A percentile compares a stretch with the other conserved stretches of the same genome.
Evolutionary conservation across 1,140 invertebrate genomes (phyloP).

Genomic region (Cyphomyrmex costatus): DNA sequence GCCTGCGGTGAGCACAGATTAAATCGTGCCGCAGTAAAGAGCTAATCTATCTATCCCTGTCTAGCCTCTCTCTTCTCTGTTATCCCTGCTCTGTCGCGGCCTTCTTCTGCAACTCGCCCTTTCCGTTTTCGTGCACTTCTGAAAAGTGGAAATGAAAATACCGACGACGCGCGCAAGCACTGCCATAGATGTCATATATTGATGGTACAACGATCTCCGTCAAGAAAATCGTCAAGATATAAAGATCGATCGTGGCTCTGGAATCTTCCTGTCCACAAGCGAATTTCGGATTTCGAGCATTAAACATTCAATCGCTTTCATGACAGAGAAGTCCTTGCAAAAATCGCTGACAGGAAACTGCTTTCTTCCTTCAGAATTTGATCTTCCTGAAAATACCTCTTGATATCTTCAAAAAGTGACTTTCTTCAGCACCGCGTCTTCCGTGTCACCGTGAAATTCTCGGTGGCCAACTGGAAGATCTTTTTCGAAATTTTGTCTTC

Average conservation of each 20-base stretch:
- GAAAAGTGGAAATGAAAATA: slow-evolving; percentile 54
- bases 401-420: not conserved
- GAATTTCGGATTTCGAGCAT: not conserved
- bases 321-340: not conserved
- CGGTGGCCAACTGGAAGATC: not conserved
- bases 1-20: slow-evolving; percentile 82
- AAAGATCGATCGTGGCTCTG: not conserved
- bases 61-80: slow-evolving; percentile 38
- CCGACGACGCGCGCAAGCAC: not conserved
- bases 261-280: not conserved
- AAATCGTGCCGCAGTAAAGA: slow-evolving; percentile 83
- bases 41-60: slow-evolving; percentile 79
- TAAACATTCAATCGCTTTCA: slow-evolving; percentile 35
- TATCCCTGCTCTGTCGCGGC: not conserved
- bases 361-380: not conserved
- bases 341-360: not conserved
- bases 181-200: not conserved
- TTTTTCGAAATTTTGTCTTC: slow-evolving; percentile 9
- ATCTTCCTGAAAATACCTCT: slow-evolving; percentile 16
- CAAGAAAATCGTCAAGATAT: not conserved
- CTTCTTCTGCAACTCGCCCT: slow-evolving; percentile 1
- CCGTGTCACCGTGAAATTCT: no score
- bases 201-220: not conserved
- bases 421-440: not conserved
- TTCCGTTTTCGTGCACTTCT: not conserved